Evolutionary conservation across 1,140 invertebrate species (phyloP).

Genomic region (Octopus sinensis): DNA sequence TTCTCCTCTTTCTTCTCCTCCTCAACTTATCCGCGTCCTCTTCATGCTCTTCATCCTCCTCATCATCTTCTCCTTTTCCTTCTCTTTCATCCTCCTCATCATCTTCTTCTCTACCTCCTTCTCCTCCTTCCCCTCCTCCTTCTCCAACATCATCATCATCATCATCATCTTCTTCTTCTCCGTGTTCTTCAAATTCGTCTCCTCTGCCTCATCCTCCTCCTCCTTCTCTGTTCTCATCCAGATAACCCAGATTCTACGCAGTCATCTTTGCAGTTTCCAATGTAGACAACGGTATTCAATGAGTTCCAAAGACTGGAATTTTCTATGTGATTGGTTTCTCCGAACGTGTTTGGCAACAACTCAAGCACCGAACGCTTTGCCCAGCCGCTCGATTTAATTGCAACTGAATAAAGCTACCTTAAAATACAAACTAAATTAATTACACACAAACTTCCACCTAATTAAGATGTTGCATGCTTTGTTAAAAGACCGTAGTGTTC

Average conservation of each 20-base stretch:
- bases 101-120: background rate
- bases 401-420: no score
- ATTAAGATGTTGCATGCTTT: no score
- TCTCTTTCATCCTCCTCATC: background rate
- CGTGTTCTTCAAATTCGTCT: background rate
- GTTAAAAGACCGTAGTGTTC: no score
- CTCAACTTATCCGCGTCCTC: background rate
- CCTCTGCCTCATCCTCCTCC: background rate
- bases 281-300: background rate
- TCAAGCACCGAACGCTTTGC: slow-evolving; percentile 16
- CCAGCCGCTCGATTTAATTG: background rate
- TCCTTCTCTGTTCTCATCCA: background rate
- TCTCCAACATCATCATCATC: background rate
- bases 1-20: slow-evolving; percentile 12
- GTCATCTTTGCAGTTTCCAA: background rate
- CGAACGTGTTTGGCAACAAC: slow-evolving; percentile 19
- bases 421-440: no score
- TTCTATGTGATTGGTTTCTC: background rate
- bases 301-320: background rate
- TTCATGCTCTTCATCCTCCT: background rate
- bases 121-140: no score
- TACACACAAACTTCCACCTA: no score
- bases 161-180: background rate
- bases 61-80: background rate
- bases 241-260: background rate